A percentile compares a stretch with the other conserved stretches of the same genome.
phyloP scores from a whole-genome alignment of 2,888 invertebrate species.

The Argyresthia goedartella region DNA sequence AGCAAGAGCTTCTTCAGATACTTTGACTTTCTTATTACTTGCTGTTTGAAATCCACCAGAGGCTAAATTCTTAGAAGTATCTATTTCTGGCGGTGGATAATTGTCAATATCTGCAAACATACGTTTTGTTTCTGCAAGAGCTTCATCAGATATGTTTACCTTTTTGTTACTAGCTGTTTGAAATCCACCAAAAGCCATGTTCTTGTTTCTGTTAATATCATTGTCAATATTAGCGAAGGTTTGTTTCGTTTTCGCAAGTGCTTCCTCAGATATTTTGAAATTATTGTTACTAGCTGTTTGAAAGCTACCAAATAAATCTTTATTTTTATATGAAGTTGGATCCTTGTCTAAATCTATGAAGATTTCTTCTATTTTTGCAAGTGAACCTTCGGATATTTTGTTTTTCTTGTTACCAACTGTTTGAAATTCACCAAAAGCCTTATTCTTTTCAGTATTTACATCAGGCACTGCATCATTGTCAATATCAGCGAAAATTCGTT shows the following conservation, averaged over 20 bases:
- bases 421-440: constrained; percentile 23
- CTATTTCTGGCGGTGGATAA: neutral
- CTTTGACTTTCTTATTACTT: constrained; percentile 20
- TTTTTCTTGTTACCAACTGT: constrained; percentile 36
- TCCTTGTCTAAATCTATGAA: constrained; percentile 15
- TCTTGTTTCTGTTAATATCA: neutral
- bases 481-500: neutral
- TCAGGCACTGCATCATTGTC: neutral
- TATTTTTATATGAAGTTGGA: constrained; percentile 5
- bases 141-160: constrained; percentile 32
- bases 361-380: constrained; percentile 17
- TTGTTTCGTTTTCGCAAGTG: constrained; percentile 24
- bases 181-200: neutral
- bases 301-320: constrained; percentile 37
- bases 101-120: no score
- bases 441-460: neutral
- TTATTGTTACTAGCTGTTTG: constrained; percentile 43
- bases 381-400: constrained; percentile 21
- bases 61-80: constrained; percentile 7
- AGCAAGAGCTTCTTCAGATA: constrained; percentile 28
- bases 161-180: constrained; percentile 29
- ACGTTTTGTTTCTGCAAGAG: constrained; percentile 24
- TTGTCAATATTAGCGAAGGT: constrained; percentile 24
- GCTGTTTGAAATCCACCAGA: constrained; percentile 29
- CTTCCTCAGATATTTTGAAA: constrained; percentile 31